Conservation (phyloP, 2,797 vertebrate genomes). For the Saxicola maurus region DNA sequence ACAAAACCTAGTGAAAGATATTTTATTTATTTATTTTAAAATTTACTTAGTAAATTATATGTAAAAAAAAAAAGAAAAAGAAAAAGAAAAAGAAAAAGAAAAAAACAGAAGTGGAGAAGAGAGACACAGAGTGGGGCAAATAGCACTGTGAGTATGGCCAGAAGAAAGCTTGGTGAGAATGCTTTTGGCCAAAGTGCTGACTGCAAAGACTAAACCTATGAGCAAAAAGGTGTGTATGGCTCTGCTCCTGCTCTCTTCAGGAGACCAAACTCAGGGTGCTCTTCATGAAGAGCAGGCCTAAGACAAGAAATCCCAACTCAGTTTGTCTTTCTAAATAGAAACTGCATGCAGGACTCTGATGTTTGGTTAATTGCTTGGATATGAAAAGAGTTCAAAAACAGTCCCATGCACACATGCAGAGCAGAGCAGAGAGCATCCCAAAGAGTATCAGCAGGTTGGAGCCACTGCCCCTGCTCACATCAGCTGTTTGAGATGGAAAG, state of each 20-base stretch:
- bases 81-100: neutral
- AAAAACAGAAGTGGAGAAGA: neutral
- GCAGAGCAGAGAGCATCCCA: neutral
- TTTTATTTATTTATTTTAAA: neutral
- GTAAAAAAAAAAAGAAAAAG: rapidly evolving
- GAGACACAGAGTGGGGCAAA: rapidly evolving
- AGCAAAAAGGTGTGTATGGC: neutral
- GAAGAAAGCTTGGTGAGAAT: neutral
- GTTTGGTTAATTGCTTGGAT: neutral
- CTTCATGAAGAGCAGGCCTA: neutral
- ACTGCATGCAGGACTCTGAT: neutral
- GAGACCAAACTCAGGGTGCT: rapidly evolving
- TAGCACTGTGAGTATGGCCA: rapidly evolving
- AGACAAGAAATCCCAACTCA: neutral
- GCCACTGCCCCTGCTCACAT: rapidly evolving
- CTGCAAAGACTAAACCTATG: neutral
- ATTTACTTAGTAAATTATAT: neutral
- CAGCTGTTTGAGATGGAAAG: neutral
- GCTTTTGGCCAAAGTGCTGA: neutral
- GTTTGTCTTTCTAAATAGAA: neutral
- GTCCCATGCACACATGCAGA: neutral
- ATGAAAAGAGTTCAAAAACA: neutral
- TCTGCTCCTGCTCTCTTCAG: neutral
- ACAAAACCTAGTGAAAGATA: neutral
- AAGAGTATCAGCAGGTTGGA: neutral